Evolutionary conservation across 2,113 vertebrate species (phyloP).

Genomic region (Sitta europaea): DNA sequence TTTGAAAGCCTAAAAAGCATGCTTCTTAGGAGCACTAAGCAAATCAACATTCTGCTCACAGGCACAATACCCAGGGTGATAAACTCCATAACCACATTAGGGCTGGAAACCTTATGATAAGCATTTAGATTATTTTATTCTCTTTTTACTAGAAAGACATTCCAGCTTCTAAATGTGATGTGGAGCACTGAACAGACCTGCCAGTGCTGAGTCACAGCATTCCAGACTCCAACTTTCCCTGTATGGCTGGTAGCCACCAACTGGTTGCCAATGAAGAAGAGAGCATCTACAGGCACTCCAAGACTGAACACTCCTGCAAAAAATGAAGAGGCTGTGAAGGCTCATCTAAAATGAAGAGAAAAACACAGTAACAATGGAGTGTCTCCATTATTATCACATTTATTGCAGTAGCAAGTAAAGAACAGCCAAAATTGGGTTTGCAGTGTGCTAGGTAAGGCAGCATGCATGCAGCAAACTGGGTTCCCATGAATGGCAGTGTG

Average conservation of each 20-base stretch:
- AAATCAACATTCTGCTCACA: not conserved
- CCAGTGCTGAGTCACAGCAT: conserved; percentile 98
- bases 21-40: not conserved
- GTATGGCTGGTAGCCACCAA: conserved; percentile 96
- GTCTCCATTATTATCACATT: not conserved
- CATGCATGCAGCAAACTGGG: not conserved
- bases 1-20: not conserved
- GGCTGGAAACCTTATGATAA: not conserved
- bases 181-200: conserved; percentile 76
- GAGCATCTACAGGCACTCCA: conserved; percentile 93
- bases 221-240: conserved; percentile 98
- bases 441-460: not conserved
- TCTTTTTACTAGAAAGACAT: not conserved
- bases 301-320: conserved; percentile 90
- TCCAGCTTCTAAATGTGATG: not conserved
- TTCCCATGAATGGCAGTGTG: not conserved
- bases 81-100: not conserved
- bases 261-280: conserved; percentile 98
- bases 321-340: not conserved
- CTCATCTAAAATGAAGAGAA: not conserved
- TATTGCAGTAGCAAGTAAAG: not conserved
- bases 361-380: not conserved
- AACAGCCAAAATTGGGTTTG: not conserved
- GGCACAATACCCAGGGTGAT: not conserved
- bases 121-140: not conserved